Base-by-base conservation (phyloP, 2,113 vertebrate species). In the Solea senegalensis region DNA sequence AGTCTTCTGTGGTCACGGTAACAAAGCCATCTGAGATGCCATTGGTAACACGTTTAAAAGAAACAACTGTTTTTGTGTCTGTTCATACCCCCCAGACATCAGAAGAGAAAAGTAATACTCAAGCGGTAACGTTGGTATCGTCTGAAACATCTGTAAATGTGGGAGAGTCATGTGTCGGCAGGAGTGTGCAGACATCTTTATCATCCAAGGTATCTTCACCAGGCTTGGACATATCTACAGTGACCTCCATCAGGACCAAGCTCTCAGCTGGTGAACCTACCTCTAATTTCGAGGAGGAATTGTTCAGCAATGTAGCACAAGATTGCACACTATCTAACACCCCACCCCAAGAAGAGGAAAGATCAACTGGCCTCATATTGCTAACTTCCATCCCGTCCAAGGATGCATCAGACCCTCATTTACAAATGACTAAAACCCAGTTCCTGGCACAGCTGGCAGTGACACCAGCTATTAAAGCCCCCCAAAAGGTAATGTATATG, bases 401-500 rank as follows among this genome's bases (percentile, higher is more conserved):
- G 50, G 67, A 88, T 34, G 41, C 3, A 21, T 34, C 48, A 27
- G 53, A 85, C 6, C 72, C 70, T 69, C 80, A 56, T 8, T 15
- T 48, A n/a, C 41, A 68, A 15, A 84, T 84, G 67, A 80, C 57
- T 11, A 78, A 91, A 76, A 9, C 46, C 7, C 78, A 77, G 64
- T 90, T 91, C 56, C 61, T 83, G 39, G 72, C 88, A 7, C 76
- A 81, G 43, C 52, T 89, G 45, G 75, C 76, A 12, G 74, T 85
- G 40, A 59, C 69, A 26, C 85, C 88, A 14, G 3, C 62, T 4
- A 3, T 26, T 21, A 16, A 78, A 57, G 48, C 27, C 13, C 39
- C 51, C 8, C 2, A 56, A 69, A 39, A 71, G 88, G 90, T 91
- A 81, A 72, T 41, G 1, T 27, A 8, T 3, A 45, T 34, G 34